phyloP scores from a whole-genome alignment of 1,140 invertebrate genomes.

The Sitobion miscanthi region DNA sequence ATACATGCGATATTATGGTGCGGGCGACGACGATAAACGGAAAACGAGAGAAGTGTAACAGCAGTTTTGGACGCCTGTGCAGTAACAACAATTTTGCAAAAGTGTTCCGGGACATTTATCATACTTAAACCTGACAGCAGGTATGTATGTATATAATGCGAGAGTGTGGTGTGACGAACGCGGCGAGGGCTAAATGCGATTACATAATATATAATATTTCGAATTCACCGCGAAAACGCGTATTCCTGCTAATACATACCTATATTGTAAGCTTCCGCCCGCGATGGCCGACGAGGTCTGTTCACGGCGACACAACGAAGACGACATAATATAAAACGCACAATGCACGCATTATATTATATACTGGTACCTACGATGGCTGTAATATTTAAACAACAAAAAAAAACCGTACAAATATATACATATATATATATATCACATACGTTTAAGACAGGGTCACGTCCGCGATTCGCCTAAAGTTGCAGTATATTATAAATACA shows the following conservation, averaged over 20 bases:
- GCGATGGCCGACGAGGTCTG: too few species aligned
- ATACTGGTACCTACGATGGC: background rate
- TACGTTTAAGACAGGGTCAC: background rate
- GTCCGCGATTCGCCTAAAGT: background rate
- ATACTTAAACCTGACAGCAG: slow-evolving; percentile 37
- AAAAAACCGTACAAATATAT: background rate
- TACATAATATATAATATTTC: slow-evolving; percentile 25
- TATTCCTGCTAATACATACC: background rate
- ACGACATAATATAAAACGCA: background rate
- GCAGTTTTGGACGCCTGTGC: slow-evolving; percentile 4
- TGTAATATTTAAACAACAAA: background rate
- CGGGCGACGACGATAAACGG: slow-evolving; percentile 14
- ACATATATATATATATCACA: background rate
- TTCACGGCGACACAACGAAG: too few species aligned
- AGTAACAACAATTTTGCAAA: slow-evolving; percentile 30
- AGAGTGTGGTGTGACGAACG: background rate
- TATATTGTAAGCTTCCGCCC: too few species aligned
- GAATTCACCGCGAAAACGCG: background rate
- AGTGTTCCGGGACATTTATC: slow-evolving; percentile 41
- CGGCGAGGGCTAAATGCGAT: slow-evolving; percentile 20
- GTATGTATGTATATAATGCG: too few species aligned
- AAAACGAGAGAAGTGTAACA: slow-evolving; percentile 24
- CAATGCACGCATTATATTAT: background rate
- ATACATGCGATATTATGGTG: too few species aligned
- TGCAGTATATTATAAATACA: too few species aligned